A percentile compares a stretch with the other conserved stretches of the same genome.
These are phyloP conservation scores for Pelosia muscerda DNA, from an alignment of 2,888 invertebrate genomes.

Conservation along the genomic window DNA sequence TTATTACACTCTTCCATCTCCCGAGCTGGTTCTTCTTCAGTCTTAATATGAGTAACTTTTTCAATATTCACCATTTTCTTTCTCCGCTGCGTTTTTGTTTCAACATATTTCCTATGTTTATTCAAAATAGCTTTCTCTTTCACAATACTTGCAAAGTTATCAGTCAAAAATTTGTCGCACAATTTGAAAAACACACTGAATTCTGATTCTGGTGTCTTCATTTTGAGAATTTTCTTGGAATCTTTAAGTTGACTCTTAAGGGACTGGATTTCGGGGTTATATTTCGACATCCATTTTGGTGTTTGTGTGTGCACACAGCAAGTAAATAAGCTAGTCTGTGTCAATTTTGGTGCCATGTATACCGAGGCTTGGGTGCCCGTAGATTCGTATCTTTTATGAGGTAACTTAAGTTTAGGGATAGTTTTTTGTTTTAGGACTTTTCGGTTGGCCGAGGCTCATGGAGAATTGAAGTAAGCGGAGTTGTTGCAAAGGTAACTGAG, in stretches of 20 bases:
- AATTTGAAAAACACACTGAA: background rate
- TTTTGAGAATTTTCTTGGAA: background rate
- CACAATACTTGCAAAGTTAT: background rate
- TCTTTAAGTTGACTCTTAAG: background rate
- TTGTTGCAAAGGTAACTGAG: too few species aligned
- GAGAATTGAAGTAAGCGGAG: too few species aligned
- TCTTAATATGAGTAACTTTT: background rate
- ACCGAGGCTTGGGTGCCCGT: background rate
- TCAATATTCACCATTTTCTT: background rate
- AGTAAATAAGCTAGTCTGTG: background rate
- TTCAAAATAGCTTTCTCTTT: constrained; percentile 1
- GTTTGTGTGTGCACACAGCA: background rate
- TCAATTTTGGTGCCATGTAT: background rate
- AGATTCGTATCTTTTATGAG: background rate
- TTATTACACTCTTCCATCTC: background rate
- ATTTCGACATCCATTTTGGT: background rate
- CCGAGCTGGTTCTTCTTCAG: background rate
- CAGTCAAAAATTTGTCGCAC: background rate
- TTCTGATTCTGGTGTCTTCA: background rate
- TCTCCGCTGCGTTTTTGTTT: background rate
- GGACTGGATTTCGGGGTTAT: background rate
- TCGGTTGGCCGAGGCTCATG: background rate
- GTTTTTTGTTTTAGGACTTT: background rate
- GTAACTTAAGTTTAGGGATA: background rate
- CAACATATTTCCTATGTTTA: background rate